Evolutionary conservation across 2,888 invertebrate species (phyloP).

Genomic region (Psylliodes chrysocephalus): DNA sequence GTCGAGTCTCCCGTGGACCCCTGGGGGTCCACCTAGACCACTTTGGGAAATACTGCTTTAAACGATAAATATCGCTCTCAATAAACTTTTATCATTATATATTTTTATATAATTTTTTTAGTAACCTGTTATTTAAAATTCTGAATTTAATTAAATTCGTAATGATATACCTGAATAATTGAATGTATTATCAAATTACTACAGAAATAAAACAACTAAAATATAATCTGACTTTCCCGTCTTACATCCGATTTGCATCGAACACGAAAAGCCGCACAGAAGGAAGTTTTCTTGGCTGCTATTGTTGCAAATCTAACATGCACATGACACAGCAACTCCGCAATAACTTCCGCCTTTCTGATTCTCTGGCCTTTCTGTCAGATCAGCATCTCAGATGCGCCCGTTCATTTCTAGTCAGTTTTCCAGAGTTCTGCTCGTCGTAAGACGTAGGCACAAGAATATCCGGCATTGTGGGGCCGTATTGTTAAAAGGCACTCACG

Average conservation of each 20-base stretch:
- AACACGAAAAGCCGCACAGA: neutral
- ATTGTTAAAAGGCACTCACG: constrained; percentile 42
- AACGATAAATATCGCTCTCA: too few species aligned
- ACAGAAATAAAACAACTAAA: too few species aligned
- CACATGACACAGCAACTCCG: constrained; percentile 46
- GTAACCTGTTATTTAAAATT: too few species aligned
- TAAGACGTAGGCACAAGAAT: constrained; percentile 34
- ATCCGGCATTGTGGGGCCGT: constrained; percentile 25
- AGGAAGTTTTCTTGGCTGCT: constrained; percentile 18
- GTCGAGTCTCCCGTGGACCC: too few species aligned
- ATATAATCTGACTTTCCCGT: too few species aligned
- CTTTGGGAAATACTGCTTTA: too few species aligned
- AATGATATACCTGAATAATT: too few species aligned
- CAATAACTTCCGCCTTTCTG: constrained; percentile 46
- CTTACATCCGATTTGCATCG: neutral
- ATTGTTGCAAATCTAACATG: constrained; percentile 36
- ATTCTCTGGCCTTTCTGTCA: constrained; percentile 37
- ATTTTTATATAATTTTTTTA: too few species aligned
- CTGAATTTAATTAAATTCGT: too few species aligned
- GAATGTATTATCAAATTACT: too few species aligned
- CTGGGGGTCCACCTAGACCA: too few species aligned
- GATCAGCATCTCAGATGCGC: constrained; percentile 43
- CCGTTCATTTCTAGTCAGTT: constrained; percentile 47
- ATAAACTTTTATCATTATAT: too few species aligned
- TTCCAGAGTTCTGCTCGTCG: constrained; percentile 32